These are phyloP conservation scores for Alcis repandata DNA, from an alignment of 2,888 invertebrate species.

Conservation along the genomic window DNA sequence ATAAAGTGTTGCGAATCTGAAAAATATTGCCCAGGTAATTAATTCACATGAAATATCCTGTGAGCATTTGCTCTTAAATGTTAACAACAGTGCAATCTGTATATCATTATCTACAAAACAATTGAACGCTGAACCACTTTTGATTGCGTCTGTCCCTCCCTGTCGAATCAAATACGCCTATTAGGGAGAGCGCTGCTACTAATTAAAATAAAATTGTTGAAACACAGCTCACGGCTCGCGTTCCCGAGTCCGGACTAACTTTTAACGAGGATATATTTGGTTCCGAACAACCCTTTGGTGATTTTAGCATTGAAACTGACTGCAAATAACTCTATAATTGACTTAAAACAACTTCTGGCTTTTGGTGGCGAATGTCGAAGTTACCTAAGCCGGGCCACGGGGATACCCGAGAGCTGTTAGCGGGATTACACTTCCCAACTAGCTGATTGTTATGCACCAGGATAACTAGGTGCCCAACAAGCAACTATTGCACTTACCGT, in stretches of 20 bases:
- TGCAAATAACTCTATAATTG: slow-evolving; percentile 85
- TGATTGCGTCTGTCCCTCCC: slow-evolving; percentile 39
- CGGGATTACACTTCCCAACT: slow-evolving; percentile 43
- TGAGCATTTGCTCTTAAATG: no score
- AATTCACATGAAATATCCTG: no score
- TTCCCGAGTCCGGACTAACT: slow-evolving; percentile 77
- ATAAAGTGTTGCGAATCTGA: no score
- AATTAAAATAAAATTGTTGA: slow-evolving; percentile 86
- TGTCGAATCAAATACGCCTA: slow-evolving; percentile 75
- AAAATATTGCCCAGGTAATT: no score
- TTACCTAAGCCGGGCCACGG: slow-evolving; percentile 49
- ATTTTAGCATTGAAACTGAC: slow-evolving; percentile 84
- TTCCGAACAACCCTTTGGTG: slow-evolving; percentile 85
- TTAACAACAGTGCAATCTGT: not conserved
- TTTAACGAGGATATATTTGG: slow-evolving; percentile 87
- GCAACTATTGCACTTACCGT: slow-evolving; percentile 37
- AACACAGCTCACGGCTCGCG: slow-evolving; percentile 69
- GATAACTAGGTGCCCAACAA: slow-evolving; percentile 35
- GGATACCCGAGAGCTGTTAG: slow-evolving; percentile 50
- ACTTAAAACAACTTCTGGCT: slow-evolving; percentile 82
- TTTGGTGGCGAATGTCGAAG: slow-evolving; percentile 70
- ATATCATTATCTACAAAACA: slow-evolving; percentile 7
- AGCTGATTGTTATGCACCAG: slow-evolving; percentile 33
- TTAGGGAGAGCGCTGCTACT: slow-evolving; percentile 77
- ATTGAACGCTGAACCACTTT: slow-evolving; percentile 21